Evolutionary conservation across 2,113 vertebrate genomes (phyloP), one percentile per base, ranked within the genome.

Genomic region (Xiphophorus couchianus): DNA sequence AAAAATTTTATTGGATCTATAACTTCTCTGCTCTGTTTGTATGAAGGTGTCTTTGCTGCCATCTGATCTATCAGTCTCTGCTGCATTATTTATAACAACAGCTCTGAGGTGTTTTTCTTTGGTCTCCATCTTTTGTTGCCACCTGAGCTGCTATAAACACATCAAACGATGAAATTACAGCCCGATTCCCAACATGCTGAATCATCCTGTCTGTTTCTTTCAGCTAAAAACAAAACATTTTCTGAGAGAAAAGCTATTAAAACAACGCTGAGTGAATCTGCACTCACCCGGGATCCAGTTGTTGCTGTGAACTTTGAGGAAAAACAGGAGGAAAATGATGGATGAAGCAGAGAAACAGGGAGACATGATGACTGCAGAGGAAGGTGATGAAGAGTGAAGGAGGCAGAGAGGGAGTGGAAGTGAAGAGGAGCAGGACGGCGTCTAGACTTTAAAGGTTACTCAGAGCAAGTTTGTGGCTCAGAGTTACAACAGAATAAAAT

Each of bases 71-170:
- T 71, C 75, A 22, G 42, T 33, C 73, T 31, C 0, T 14, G 62
- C 3, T 90, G 84, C 82, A 88, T 90, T 35, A 73, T 88, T 88
- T 27, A 88, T 86, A 79, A 69, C 4, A 28, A 83, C 77, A 83
- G 35, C 25, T 63, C 66, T 8, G 9, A 79, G 86, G 77, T 69
- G 70, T 73, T 74, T 76, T 19, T 30, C 42, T 44, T 79, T 58
- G 69, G 73, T 80, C 64, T 62, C 8, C 3, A 58, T 64, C 82
- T 71, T 79, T 76, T 65, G 65, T 73, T 69, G 66, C 1, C 33
- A 27, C 1, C 14, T 17, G 62, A 66, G 64, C 51, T 58, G 51
- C 51, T 58, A 61, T 2, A n/a, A 64, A 33, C 63, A 65, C 8
- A 31, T 63, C 28, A 63, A 35, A 37, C 4, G 3, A 1, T 12